Percentiles rank a stretch among this genome's conserved stretches.
These are phyloP conservation scores for Meloidogyne exigua DNA, from an alignment of 1,140 invertebrate genomes.

Conservation along the genomic window DNA sequence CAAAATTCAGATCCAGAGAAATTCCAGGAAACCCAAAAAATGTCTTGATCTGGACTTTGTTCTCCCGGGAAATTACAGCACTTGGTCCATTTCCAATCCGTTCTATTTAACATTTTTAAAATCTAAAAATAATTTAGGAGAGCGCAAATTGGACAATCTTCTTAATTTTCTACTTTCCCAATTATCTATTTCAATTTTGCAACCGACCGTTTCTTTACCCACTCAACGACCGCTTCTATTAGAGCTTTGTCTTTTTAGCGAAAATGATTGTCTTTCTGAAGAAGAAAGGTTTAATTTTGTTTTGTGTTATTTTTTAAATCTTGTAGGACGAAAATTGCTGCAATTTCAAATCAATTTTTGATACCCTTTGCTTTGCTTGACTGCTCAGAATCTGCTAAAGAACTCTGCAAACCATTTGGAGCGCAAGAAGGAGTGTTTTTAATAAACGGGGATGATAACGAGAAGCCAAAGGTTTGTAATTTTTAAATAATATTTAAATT, in stretches of 20 bases:
- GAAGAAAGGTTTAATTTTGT: background rate
- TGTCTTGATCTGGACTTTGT: no score
- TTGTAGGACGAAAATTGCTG: background rate
- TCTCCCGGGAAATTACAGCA: no score
- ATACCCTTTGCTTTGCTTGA: background rate
- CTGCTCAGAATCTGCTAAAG: background rate
- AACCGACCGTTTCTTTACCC: background rate
- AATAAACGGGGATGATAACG: background rate
- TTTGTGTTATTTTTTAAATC: background rate
- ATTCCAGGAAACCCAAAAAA: no score
- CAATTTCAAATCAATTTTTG: background rate
- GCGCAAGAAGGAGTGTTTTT: background rate
- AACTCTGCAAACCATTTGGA: background rate
- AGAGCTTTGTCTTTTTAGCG: background rate
- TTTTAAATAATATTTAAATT: background rate
- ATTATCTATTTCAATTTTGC: background rate
- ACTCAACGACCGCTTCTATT: background rate
- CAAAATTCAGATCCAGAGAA: no score
- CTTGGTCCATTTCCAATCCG: no score
- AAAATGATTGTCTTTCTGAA: background rate
- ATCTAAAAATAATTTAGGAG: background rate
- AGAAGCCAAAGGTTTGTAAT: background rate
- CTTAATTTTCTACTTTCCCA: background rate
- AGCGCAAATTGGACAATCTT: background rate
- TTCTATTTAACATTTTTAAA: no score